Conservation (phyloP, 1,140 invertebrate species). For the Drosophila ficusphila region DNA sequence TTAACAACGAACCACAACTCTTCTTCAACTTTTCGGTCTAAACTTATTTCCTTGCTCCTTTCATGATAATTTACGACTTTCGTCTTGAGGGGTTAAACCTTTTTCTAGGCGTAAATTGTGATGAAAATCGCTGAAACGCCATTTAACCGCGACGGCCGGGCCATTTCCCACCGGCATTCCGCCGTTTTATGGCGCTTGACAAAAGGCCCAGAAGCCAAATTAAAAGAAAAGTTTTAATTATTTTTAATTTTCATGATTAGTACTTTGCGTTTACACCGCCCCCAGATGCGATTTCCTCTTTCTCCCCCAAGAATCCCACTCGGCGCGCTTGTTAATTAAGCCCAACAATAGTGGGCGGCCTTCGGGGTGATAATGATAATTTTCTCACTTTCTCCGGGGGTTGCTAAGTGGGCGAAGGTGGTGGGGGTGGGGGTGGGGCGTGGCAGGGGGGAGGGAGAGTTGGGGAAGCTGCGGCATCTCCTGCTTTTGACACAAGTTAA, state of each 20-base stretch:
- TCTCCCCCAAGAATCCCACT: neutral
- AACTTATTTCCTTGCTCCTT: constrained; percentile 21
- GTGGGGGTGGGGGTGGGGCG: neutral
- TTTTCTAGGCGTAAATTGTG: constrained; percentile 73
- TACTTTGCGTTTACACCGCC: constrained; percentile 75
- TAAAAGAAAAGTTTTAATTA: constrained; percentile 83
- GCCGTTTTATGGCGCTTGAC: constrained; percentile 61
- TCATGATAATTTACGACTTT: constrained; percentile 61
- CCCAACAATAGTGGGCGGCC: constrained; percentile 68
- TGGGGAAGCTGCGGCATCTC: constrained; percentile 42
- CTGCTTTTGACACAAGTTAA: constrained; percentile 78
- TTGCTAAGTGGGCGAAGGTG: neutral
- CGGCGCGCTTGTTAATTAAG: constrained; percentile 76
- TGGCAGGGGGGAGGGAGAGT: neutral
- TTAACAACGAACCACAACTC: constrained; percentile 17
- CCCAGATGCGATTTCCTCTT: neutral
- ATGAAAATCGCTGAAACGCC: constrained; percentile 80
- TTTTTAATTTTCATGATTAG: constrained; percentile 83
- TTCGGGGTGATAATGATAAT: constrained; percentile 74
- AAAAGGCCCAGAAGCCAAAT: constrained; percentile 52
- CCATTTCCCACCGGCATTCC: constrained; percentile 61
- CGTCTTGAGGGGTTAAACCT: constrained; percentile 48
- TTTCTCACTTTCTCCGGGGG: constrained; percentile 64
- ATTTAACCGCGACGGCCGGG: constrained; percentile 80
- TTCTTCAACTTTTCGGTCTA: neutral